Evolutionary conservation across 2,113 vertebrate species (phyloP).

Genomic region (Zosterops borbonicus): DNA sequence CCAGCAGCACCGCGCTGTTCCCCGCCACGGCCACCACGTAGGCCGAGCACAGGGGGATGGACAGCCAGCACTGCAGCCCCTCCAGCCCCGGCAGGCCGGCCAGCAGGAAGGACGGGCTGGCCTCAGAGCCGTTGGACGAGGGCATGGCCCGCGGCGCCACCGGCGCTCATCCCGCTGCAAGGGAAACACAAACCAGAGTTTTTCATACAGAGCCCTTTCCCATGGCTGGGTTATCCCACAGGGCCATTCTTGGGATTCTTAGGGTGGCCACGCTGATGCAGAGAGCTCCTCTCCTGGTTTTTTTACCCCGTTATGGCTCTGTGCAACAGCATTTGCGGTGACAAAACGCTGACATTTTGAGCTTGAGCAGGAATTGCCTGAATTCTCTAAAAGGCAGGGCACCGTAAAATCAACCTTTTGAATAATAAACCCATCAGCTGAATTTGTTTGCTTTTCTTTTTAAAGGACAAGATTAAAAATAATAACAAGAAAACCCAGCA

Average conservation of each 20-base stretch:
- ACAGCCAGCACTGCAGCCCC: constrained; percentile 36
- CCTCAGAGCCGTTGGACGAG: constrained; percentile 42
- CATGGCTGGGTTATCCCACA: rapidly evolving
- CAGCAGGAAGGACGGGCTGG: constrained; percentile 47
- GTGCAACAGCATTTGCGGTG: rapidly evolving
- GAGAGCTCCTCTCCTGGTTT: not conserved
- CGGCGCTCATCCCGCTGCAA: not conserved
- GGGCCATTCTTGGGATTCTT: rapidly evolving
- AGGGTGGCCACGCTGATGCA: rapidly evolving
- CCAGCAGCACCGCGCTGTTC: constrained; percentile 54
- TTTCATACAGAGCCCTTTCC: not conserved
- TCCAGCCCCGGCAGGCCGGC: constrained; percentile 59
- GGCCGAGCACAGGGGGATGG: constrained; percentile 49
- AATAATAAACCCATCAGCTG: not conserved
- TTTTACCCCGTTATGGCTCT: not conserved
- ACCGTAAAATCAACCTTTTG: not conserved
- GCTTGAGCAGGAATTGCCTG: not conserved
- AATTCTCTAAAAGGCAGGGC: not conserved
- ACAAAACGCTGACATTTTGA: not conserved
- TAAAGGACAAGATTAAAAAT: not conserved
- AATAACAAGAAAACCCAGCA: not conserved
- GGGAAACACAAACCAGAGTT: not conserved
- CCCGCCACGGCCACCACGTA: constrained; percentile 15
- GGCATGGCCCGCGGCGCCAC: not conserved
- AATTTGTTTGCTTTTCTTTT: not conserved